Conservation (phyloP, 2,113 vertebrate genomes). For the Fulica atra region DNA sequence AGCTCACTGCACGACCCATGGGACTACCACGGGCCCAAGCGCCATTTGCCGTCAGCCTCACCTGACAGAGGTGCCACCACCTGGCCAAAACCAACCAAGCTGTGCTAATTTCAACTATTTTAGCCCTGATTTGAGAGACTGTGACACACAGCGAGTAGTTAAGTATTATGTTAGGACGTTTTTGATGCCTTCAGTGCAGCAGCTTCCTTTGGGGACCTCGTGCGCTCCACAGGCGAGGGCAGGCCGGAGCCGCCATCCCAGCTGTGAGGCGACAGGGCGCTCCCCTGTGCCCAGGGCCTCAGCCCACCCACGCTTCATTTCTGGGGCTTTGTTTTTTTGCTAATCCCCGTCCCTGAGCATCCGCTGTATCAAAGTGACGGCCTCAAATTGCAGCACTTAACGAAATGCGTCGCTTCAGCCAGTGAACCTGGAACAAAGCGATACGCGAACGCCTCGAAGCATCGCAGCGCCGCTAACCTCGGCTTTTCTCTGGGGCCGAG, state of each 20-base stretch:
- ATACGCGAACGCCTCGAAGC: rapidly evolving
- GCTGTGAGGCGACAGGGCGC: background rate
- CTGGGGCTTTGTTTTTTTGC: too few species aligned
- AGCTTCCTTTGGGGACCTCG: background rate
- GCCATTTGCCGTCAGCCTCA: rapidly evolving
- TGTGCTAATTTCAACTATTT: background rate
- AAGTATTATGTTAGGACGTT: rapidly evolving
- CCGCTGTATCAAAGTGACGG: background rate
- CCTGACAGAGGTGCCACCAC: background rate
- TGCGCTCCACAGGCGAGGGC: background rate
- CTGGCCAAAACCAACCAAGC: background rate
- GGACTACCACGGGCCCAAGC: background rate
- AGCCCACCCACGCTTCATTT: rapidly evolving
- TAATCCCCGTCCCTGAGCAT: background rate
- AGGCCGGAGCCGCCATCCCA: too few species aligned
- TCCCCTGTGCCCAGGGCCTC: background rate
- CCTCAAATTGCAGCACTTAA: background rate
- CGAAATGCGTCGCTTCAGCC: background rate
- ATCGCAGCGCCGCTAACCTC: rapidly evolving
- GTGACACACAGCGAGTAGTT: background rate
- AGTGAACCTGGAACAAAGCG: background rate
- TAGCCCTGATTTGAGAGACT: background rate
- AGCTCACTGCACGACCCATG: background rate
- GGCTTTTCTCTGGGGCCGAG: rapidly evolving
- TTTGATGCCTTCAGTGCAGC: background rate